Base-by-base conservation (phyloP, 2,797 vertebrate species). In the Enteromius argenteus region DNA sequence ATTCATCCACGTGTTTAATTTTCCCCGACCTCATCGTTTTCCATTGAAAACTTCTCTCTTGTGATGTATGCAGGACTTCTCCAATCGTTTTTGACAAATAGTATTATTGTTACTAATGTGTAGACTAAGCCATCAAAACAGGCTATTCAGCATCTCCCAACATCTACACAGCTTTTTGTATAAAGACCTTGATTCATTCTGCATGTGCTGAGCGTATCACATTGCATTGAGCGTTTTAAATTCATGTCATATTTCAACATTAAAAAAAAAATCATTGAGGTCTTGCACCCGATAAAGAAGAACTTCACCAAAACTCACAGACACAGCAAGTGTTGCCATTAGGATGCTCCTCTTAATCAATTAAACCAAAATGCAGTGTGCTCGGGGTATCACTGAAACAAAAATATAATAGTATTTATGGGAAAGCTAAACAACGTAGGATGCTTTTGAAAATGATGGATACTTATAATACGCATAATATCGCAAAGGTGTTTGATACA, bases 371-470 rank as follows among this genome's bases (percentile, higher is more conserved):
- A 39, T 19, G 14, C 14, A 73, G 51, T 9, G n/a, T 66, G 35
- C 49, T 53, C 37, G 60, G 30, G 68, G 58, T 81, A 56, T 64
- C 76, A 69, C 39, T 51, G 19, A 83, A 73, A 86, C 27, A 81
- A 74, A 86, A 42, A 77, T 53, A 44, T 35, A 14, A 51, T 39
- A 62, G 66, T 64, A 71, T 73, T 60, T 80, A 83, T 87, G 39
- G 76, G 53, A 72, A 71, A 78, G 56, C n/a, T 11, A 37, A 19
- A 60, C 11, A 39, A 35, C 15, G 62, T 21, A 27, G 32, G n/a
- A 30, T 4, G 51, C 37, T 64, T 27, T 51, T 5, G 44, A 81
- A 69, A 27, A 66, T 35, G 66, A 81, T 23, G 3, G 17, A 81
- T 80, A 64, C n/a, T 17, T 46, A 51, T 17, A 51, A 51, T 51